A percentile compares a stretch with the other conserved stretches of the same genome.
Evolutionary conservation across 2,888 invertebrate genomes (phyloP).

Genomic region (Stenichneumon culpator): DNA sequence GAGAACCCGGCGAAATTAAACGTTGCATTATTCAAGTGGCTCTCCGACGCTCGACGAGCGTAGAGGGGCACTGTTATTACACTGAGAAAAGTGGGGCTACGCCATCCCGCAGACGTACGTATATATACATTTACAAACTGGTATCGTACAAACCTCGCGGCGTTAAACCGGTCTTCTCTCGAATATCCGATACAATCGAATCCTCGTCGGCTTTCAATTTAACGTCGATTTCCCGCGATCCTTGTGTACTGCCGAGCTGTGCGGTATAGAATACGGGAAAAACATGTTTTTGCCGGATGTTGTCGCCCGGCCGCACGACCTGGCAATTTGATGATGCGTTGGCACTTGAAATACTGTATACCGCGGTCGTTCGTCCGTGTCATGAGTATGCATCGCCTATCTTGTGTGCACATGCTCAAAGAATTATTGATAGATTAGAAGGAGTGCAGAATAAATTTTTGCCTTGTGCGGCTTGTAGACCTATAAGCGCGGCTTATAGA

Average conservation of each 20-base stretch:
- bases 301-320: no score
- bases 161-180: not conserved
- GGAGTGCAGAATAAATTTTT: no score
- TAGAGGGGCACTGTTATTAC: slow-evolving; percentile 64
- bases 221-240: slow-evolving; percentile 1
- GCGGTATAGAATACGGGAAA: not conserved
- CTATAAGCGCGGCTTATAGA: no score
- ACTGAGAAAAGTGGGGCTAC: slow-evolving; percentile 54
- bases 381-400: no score
- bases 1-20: slow-evolving; percentile 77
- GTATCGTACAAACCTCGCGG: not conserved
- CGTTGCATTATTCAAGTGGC: slow-evolving; percentile 79
- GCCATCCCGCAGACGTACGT: slow-evolving; percentile 23
- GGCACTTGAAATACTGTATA: no score
- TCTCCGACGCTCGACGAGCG: slow-evolving; percentile 47
- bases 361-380: no score
- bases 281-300: not conserved
- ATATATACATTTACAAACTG: not conserved
- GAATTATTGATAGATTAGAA: no score
- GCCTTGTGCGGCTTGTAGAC: no score
- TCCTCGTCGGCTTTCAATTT: slow-evolving; percentile 4
- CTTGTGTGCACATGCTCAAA: no score
- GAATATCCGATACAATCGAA: slow-evolving; percentile 10
- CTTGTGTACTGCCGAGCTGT: not conserved
- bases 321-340: no score